These are phyloP conservation scores for Tiphia femorata DNA, from an alignment of 2,888 invertebrate genomes.

Conservation along the genomic window DNA sequence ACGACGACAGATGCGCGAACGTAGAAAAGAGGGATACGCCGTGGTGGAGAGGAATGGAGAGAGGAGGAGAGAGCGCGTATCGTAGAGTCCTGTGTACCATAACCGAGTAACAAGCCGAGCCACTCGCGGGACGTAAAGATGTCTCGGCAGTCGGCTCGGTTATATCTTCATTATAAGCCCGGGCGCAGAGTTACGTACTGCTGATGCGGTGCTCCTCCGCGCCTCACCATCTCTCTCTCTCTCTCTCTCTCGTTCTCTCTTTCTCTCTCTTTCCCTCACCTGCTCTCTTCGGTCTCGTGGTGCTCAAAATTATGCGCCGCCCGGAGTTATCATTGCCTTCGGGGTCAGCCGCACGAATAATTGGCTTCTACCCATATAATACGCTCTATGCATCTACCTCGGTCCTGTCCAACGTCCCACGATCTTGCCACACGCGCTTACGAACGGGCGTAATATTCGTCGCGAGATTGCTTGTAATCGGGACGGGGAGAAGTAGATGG, in stretches of 20 bases:
- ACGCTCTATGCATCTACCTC: slow-evolving; percentile 35
- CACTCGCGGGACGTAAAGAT: slow-evolving; percentile 61
- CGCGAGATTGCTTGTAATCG: not conserved
- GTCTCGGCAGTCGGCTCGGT: slow-evolving; percentile 63
- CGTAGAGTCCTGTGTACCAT: slow-evolving; percentile 27
- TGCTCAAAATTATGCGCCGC: slow-evolving; percentile 63
- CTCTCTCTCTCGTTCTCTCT: too few relatives aligned
- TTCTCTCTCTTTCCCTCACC: not conserved
- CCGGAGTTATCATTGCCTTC: slow-evolving; percentile 63
- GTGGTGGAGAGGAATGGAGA: slow-evolving; percentile 12
- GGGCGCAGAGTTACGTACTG: slow-evolving; percentile 65
- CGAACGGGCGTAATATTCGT: not conserved
- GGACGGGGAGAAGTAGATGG: too few relatives aligned
- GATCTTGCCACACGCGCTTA: slow-evolving; percentile 8
- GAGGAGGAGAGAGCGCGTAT: slow-evolving; percentile 20
- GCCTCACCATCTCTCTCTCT: not conserved
- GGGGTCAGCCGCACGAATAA: slow-evolving; percentile 59
- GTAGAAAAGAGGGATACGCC: not conserved
- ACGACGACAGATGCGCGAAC: too few relatives aligned
- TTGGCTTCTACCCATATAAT: slow-evolving; percentile 60
- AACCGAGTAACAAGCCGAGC: slow-evolving; percentile 60
- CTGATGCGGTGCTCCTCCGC: too few relatives aligned
- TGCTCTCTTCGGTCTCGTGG: slow-evolving; percentile 26
- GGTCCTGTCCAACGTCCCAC: slow-evolving; percentile 15
- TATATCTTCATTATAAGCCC: slow-evolving; percentile 67